Percentiles rank a stretch among this genome's conserved stretches.
phyloP scores from a whole-genome alignment of 2,888 invertebrate species.

The Ametastegia equiseti region DNA sequence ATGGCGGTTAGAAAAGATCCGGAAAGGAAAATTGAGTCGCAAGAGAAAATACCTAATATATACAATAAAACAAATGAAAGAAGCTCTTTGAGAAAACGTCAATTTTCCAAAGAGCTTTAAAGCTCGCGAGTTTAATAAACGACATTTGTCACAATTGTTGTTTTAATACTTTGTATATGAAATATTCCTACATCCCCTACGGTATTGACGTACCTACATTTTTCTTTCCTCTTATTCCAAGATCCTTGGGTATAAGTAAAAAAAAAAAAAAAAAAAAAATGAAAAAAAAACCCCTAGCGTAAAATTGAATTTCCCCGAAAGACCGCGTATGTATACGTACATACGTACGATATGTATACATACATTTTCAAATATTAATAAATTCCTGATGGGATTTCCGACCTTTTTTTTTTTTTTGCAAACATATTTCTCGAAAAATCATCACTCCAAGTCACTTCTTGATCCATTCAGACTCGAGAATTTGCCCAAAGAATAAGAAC shows the following conservation, averaged over 20 bases:
- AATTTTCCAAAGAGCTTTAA: neutral
- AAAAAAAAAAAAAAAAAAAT: neutral
- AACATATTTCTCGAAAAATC: neutral
- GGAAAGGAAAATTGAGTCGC: too few relatives aligned
- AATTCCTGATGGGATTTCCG: neutral
- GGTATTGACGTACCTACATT: too few relatives aligned
- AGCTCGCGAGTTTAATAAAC: neutral
- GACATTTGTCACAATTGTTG: conserved; percentile 12
- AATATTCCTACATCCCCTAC: too few relatives aligned
- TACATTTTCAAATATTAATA: conserved; percentile 1
- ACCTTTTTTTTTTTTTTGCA: neutral
- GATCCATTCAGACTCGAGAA: neutral
- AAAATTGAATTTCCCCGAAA: too few relatives aligned
- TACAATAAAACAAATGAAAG: neutral
- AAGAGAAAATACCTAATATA: neutral
- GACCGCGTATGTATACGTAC: too few relatives aligned
- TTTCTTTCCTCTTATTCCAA: too few relatives aligned
- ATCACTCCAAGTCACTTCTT: neutral
- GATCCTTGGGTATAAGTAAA: neutral
- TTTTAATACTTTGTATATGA: conserved; percentile 9
- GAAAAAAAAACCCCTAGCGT: too few relatives aligned
- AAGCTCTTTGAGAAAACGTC: neutral
- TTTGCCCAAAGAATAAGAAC: neutral
- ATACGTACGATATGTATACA: neutral
- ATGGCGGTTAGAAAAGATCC: neutral